phyloP scores from a whole-genome alignment of 2,113 vertebrate genomes.

The Bos indicus region DNA sequence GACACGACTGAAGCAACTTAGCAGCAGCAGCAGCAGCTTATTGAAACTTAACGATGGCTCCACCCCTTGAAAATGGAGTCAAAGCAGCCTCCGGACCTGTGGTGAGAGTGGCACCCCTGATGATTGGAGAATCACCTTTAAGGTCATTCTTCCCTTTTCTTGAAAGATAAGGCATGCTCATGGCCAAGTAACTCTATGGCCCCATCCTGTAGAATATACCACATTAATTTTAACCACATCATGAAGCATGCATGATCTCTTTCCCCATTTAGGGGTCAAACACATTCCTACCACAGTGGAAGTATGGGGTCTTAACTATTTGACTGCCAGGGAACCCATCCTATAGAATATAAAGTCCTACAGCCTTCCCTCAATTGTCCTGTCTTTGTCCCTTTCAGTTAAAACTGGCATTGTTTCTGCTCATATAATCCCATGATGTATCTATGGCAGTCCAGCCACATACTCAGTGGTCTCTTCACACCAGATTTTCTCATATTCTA shows the following conservation, averaged over 20 bases:
- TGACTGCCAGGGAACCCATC: background rate
- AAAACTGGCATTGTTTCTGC: background rate
- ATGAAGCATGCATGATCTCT: background rate
- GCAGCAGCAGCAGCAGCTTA: too few species aligned
- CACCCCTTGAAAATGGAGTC: background rate
- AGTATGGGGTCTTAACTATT: background rate
- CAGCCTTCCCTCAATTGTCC: background rate
- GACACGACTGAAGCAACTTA: too few species aligned
- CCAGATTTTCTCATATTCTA: background rate
- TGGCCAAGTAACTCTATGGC: background rate
- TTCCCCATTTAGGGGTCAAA: background rate
- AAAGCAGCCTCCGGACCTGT: background rate
- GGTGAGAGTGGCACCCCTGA: background rate
- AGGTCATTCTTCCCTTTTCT: background rate
- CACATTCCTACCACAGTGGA: background rate
- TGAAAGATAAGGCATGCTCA: background rate
- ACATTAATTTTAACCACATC: background rate
- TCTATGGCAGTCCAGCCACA: too few species aligned
- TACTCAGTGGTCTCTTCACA: background rate
- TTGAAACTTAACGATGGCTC: background rate
- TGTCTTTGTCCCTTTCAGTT: background rate
- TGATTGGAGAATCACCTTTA: background rate
- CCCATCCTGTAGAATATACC: background rate
- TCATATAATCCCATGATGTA: background rate
- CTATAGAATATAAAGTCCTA: background rate